These are phyloP conservation scores for Bufo bufo DNA, from an alignment of 2,113 vertebrate species.

Conservation along the genomic window DNA sequence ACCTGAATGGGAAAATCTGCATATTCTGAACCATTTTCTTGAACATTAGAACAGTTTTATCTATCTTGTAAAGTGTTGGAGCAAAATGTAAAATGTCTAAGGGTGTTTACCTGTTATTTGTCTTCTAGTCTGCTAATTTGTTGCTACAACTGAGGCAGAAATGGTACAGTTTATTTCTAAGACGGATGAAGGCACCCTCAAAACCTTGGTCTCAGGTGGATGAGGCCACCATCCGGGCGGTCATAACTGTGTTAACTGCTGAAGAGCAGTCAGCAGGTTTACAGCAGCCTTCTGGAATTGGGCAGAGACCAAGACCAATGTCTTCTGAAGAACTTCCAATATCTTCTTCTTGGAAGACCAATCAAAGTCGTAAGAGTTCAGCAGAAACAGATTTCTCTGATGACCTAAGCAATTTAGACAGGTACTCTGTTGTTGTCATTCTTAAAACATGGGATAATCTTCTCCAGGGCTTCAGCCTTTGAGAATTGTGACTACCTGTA, in stretches of 20 bases:
- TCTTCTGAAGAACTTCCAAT: conserved; percentile 75
- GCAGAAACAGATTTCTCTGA: conserved; percentile 70
- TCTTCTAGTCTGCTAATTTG: conserved; percentile 80
- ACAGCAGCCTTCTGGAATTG: conserved; percentile 91
- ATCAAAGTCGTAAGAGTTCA: conserved; percentile 69
- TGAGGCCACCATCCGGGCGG: conserved; percentile 79
- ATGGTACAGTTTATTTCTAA: conserved; percentile 89
- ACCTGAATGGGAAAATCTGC: too few relatives aligned
- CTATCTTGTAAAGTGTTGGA: neutral
- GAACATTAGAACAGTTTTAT: neutral
- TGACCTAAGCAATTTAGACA: conserved; percentile 70
- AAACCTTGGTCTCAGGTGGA: conserved; percentile 87
- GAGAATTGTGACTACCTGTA: too few relatives aligned
- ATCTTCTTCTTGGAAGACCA: conserved; percentile 70
- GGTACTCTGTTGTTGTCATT: conserved; percentile 65
- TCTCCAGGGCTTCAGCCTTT: too few relatives aligned
- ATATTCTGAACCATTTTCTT: too few relatives aligned
- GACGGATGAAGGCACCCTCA: conserved; percentile 83
- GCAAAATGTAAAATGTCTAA: neutral
- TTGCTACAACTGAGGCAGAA: conserved; percentile 88
- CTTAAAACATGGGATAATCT: neutral
- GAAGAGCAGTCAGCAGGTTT: conserved; percentile 86
- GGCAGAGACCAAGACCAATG: conserved; percentile 87
- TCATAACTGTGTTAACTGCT: conserved; percentile 80
- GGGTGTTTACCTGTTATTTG: neutral